Evolutionary conservation across 2,888 invertebrate species (phyloP), one percentile per base, ranked within the genome.

Genomic region (Anorthoa munda): DNA sequence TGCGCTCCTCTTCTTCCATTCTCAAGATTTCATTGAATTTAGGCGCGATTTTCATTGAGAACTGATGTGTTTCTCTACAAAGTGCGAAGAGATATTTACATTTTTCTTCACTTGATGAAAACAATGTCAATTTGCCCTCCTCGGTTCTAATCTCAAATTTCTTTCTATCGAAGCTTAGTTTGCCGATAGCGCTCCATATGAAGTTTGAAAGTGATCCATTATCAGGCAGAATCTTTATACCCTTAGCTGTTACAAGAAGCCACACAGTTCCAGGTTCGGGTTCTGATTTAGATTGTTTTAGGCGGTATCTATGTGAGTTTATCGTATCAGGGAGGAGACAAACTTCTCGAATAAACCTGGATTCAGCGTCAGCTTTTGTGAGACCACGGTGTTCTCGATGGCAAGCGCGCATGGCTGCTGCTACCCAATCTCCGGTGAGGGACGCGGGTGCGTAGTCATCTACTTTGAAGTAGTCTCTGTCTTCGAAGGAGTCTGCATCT

Each of bases 101-200:
- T 94, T 99, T 99, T 91, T 98, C 98, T 94, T 99, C 99, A 92
- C 98, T 98, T 70, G 98, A 98, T 4, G 99, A 98, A 94, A 98
- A 99, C 82, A 99, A 97, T 1, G 98, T 98, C 84, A 99, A 97
- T 92, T 98, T 98, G 87, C 98, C 98, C 90, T 98, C 98, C 73
- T 98, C 98, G 15, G 99, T 98, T 79, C 99, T 97, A 88, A 99
- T 99, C 95, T 99, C 99, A 94, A 99, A 99, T 95, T 99, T 99
- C 95, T 99, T 99, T 90, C 99, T 97, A 97, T 99, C 99, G 94
- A 99, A 99, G 93, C 98, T 98, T 23, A 99, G 96, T 95, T 99
- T 99, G 82, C 98, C 99, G 82, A 99, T 99, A 87, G 98, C 98
- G 89, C 99, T 98, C 99, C 99, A 99, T 74, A 98, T 97, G 91